Conservation (phyloP, 92 coral and sea anemone species). For the Pocillopora meandrina region DNA sequence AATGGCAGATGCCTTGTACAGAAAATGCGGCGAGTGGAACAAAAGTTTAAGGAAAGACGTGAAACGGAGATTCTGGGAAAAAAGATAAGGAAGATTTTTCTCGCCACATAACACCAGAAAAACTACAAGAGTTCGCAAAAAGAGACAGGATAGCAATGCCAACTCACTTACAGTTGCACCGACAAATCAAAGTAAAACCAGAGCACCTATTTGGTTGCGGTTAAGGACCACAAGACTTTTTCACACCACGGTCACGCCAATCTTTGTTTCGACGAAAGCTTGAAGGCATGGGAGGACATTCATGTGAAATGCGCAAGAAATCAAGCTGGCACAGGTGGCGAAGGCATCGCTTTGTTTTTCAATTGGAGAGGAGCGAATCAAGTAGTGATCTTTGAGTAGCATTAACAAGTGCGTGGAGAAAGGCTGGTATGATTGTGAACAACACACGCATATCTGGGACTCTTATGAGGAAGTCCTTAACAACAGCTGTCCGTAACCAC, state of each 20-base stretch:
- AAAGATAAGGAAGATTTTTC: constrained; percentile 1
- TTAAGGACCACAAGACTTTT: background rate
- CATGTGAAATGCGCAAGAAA: background rate
- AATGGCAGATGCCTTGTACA: background rate
- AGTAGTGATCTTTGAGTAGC: too few relatives aligned
- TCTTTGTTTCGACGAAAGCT: constrained; percentile 8
- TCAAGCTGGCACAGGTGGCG: background rate
- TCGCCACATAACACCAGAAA: background rate
- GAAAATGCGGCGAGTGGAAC: too few relatives aligned
- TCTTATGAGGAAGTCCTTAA: constrained; percentile 22
- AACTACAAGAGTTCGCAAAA: constrained; percentile 1
- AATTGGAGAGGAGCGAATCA: too few relatives aligned
- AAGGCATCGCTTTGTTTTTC: background rate
- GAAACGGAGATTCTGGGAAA: background rate
- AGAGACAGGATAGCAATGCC: background rate
- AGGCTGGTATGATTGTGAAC: constrained; percentile 26
- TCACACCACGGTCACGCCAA: constrained; percentile 15
- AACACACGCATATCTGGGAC: background rate
- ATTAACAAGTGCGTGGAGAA: constrained; percentile 1
- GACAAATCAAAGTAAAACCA: constrained; percentile 5
- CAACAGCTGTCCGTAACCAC: constrained; percentile 15
- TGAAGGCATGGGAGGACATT: constrained; percentile 10
- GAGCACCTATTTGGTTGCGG: background rate
- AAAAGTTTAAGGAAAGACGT: too few relatives aligned
- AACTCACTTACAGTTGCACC: constrained; percentile 8